Evolutionary conservation across 2,888 invertebrate genomes (phyloP), one percentile per base, ranked within the genome.

Genomic region (Drosophila anomelani): DNA sequence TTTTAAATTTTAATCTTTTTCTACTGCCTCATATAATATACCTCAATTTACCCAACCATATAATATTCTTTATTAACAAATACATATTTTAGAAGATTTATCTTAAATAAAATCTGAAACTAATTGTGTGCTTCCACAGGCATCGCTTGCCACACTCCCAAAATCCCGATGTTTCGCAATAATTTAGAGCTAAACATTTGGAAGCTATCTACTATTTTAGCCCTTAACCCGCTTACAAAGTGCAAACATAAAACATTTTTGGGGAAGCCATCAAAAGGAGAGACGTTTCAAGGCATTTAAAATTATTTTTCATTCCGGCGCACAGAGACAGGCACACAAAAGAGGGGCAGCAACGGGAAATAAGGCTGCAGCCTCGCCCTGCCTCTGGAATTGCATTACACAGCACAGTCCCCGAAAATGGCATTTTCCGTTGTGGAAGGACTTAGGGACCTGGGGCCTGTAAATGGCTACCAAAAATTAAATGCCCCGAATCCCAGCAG

Each of bases 381-480:
- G 29, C 41, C 44, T 47, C 34, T 39, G 20, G 39, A 17, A 29
- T 47, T 47, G 46, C 46, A 47, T 47, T 47, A n/a, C 26, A 26
- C 20, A 8, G 32, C 32, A 34, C 32, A 10, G 39, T 10, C 13
- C 9, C 62, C 17, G 39, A 63, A 49, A 74, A 49, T 39, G 36
- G 44, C n/a, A 57, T 51, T 57, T 53, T 56, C 51, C 32, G 53
- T 32, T 63, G 62, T 51, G 56, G 49, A 44, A 55, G 71, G 39
- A 74, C 57, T 81, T 76, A 53, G 64, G 63, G 49, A 36, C 61
- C 55, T 61, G 13, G 34, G 44, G 38, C 64, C 46, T 61, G 76
- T 72, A 70, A 78, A 81, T 84, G 78, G 78, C 73, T 68, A 69
- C 67, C 82, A 75, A 79, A 87, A 84, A 82, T 87, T 85, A 87